These are phyloP conservation scores for Carassius auratus DNA, from an alignment of 2,113 vertebrate species.

Conservation along the genomic window DNA sequence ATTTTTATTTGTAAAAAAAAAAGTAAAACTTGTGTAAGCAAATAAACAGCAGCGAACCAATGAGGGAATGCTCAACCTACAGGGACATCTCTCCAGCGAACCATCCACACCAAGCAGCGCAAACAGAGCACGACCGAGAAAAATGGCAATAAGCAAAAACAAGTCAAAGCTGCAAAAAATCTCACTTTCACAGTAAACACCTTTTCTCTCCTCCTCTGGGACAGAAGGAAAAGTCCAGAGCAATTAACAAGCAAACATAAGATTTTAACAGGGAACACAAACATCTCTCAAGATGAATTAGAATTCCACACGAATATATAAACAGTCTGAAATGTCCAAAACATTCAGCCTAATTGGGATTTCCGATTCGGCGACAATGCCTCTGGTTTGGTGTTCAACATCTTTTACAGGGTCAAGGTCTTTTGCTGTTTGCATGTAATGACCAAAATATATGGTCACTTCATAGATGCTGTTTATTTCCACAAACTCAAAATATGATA, in stretches of 20 bases:
- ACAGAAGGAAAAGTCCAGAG: slow-evolving; percentile 44
- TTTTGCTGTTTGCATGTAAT: slow-evolving; percentile 5
- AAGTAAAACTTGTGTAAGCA: neutral
- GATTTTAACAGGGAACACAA: slow-evolving; percentile 52
- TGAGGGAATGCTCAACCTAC: neutral
- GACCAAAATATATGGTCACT: neutral
- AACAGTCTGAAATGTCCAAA: slow-evolving; percentile 3
- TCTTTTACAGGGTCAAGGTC: neutral
- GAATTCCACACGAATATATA: slow-evolving; percentile 25
- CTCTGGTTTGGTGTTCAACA: slow-evolving; percentile 15
- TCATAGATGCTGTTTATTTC: slow-evolving; percentile 13
- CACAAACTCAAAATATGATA: slow-evolving; percentile 24
- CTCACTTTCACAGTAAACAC: slow-evolving; percentile 57
- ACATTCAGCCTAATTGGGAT: slow-evolving; percentile 18
- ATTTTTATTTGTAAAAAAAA: neutral
- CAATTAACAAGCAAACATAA: slow-evolving; percentile 58
- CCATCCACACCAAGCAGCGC: slow-evolving; percentile 8
- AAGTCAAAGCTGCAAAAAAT: slow-evolving; percentile 43
- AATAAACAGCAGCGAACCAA: slow-evolving; percentile 18
- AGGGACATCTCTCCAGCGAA: slow-evolving; percentile 32
- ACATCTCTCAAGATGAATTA: slow-evolving; percentile 44
- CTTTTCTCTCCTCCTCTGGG: slow-evolving; percentile 39
- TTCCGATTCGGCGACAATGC: neutral
- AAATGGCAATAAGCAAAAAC: slow-evolving; percentile 25
- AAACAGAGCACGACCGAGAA: slow-evolving; percentile 49